Conservation (phyloP, 2,797 vertebrate species). For the Ibycter americanus region DNA sequence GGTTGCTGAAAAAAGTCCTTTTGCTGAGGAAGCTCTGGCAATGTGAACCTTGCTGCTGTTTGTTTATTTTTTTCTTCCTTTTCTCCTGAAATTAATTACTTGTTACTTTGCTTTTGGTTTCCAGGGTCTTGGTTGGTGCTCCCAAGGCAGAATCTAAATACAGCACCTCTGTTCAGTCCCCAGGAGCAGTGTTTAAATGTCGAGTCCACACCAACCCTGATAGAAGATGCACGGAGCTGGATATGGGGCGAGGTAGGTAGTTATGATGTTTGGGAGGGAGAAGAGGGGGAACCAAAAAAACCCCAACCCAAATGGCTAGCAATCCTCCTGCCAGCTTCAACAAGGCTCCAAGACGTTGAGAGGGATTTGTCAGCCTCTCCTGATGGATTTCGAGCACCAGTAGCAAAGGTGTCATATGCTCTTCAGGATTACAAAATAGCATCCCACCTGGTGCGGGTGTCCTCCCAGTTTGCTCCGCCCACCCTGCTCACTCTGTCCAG, state of each 20-base stretch:
- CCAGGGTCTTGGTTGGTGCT: constrained; percentile 95
- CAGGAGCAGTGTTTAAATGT: constrained; percentile 95
- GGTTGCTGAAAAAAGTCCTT: neutral
- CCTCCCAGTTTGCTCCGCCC: neutral
- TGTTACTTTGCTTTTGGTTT: constrained; percentile 47
- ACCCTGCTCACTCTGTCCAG: neutral
- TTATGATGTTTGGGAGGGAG: neutral
- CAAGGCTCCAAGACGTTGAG: neutral
- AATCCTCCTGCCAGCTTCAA: neutral
- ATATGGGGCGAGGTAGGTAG: constrained; percentile 93
- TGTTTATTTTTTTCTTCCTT: neutral
- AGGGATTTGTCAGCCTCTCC: neutral
- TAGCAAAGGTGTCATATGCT: neutral
- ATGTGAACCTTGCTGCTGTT: neutral
- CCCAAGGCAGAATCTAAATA: constrained; percentile 93
- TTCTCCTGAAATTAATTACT: neutral
- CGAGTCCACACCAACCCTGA: constrained; percentile 95
- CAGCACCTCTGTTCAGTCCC: constrained; percentile 88
- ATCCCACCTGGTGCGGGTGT: neutral
- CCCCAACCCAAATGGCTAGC: neutral
- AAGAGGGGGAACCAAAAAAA: neutral
- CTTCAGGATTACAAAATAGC: neutral
- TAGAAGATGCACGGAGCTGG: constrained; percentile 94
- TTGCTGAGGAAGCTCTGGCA: neutral
- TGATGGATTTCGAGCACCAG: neutral